Evolutionary conservation across 2,113 vertebrate genomes (phyloP).

Genomic region (Emydura subglobosa): DNA sequence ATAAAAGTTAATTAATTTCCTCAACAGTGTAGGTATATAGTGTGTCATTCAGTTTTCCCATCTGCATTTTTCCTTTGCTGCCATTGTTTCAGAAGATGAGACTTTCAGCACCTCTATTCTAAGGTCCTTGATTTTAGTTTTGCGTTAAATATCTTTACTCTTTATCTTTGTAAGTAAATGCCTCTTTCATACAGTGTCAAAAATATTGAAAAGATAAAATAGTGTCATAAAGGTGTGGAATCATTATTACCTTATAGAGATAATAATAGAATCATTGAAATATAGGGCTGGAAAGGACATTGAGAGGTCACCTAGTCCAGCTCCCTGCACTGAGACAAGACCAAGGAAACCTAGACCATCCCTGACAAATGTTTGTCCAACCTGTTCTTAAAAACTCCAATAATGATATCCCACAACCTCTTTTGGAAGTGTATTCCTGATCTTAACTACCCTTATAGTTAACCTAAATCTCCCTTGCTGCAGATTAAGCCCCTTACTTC

Average conservation of each 20-base stretch:
- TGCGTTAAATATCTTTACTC: not conserved
- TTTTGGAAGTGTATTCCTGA: not conserved
- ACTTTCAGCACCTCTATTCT: not conserved
- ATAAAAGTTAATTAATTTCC: slow-evolving; percentile 1
- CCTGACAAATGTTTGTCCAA: not conserved
- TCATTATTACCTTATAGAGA: slow-evolving; percentile 26
- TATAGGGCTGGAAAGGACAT: not conserved
- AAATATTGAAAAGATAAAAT: slow-evolving; percentile 7
- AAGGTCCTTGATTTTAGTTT: not conserved
- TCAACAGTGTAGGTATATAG: not conserved
- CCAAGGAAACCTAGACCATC: not conserved
- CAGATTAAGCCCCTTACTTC: not conserved
- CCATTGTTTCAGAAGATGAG: not conserved
- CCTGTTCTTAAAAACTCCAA: not conserved
- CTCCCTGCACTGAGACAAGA: not conserved
- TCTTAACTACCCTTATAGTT: not conserved
- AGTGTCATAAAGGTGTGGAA: slow-evolving; percentile 43
- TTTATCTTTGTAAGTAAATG: slow-evolving; percentile 36
- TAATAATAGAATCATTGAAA: not conserved
- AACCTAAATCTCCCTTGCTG: not conserved
- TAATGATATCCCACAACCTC: not conserved
- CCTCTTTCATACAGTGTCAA: slow-evolving; percentile 8
- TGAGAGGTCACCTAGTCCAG: not conserved
- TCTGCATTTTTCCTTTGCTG: not conserved
- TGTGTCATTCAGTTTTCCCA: not conserved